These are phyloP conservation scores for Pseudolycoriella hygida DNA, from an alignment of 2,888 invertebrate species.

Conservation along the genomic window DNA sequence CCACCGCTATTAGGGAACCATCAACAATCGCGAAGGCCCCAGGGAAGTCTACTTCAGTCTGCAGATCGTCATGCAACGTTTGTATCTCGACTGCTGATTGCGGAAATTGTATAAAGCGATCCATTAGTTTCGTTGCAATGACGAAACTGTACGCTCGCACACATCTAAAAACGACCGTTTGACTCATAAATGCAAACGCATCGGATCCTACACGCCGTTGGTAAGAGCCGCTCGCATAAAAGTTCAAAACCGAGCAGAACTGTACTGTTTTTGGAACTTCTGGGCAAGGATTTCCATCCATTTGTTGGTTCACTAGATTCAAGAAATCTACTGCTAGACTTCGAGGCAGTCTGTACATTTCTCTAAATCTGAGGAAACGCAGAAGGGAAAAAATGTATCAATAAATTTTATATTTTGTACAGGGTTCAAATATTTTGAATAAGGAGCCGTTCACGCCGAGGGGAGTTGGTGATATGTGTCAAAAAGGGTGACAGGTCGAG, in stretches of 20 bases:
- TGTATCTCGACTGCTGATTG: not conserved
- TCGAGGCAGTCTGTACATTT: not conserved
- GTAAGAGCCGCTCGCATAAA: slow-evolving; percentile 2
- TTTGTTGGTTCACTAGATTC: not conserved
- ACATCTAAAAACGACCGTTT: not conserved
- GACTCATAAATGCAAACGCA: not conserved
- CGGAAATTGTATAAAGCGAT: not conserved
- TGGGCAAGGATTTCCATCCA: not conserved
- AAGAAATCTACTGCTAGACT: not conserved
- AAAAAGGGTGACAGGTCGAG: too few relatives aligned
- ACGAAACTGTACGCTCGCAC: not conserved
- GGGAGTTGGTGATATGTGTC: too few relatives aligned
- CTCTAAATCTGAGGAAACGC: too few relatives aligned
- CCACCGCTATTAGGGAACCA: not conserved
- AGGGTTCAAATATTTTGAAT: too few relatives aligned
- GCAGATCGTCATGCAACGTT: not conserved
- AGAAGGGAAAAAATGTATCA: too few relatives aligned
- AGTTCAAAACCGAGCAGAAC: not conserved
- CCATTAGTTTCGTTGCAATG: not conserved
- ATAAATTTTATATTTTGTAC: too few relatives aligned
- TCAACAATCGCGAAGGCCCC: not conserved
- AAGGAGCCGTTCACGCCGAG: too few relatives aligned
- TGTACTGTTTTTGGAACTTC: not conserved
- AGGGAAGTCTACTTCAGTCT: not conserved
- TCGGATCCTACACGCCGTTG: slow-evolving; percentile 1